Conservation (phyloP, 2,113 vertebrate species). For the Etia nguti region DNA sequence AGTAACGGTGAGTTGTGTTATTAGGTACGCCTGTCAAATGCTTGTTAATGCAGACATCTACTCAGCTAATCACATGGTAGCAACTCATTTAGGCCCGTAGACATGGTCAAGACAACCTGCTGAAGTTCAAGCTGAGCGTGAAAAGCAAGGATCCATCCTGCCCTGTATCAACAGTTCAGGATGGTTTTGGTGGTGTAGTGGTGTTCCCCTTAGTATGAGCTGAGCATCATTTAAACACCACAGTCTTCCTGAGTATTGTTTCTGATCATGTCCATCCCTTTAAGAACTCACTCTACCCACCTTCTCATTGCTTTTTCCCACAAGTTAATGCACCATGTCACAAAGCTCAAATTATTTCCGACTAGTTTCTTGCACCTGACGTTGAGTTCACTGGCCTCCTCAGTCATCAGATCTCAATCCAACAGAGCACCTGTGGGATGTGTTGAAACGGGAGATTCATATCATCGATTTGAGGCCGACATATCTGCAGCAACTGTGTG, state of each 20-base stretch:
- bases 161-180: not conserved
- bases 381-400: not conserved
- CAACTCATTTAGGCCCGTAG: not conserved
- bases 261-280: not conserved
- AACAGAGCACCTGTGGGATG: not conserved
- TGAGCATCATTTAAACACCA: not conserved
- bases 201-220: not conserved
- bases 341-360: not conserved
- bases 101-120: not conserved
- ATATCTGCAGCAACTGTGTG: not conserved
- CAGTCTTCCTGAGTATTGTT: not conserved
- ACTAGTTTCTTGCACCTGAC: not conserved
- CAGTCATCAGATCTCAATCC: not conserved
- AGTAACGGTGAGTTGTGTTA: not conserved
- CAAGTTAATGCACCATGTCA: not conserved
- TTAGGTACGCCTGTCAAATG: not conserved
- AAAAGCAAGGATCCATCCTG: not conserved
- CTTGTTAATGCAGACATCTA: not conserved
- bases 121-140: not conserved
- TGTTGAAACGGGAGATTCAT: not conserved
- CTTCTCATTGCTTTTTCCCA: not conserved
- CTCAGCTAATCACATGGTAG: not conserved
- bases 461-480: not conserved
- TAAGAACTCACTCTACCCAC: not conserved
- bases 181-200: not conserved